Evolutionary conservation across 2,797 vertebrate species (phyloP).

Genomic region (Sus cebifrons): DNA sequence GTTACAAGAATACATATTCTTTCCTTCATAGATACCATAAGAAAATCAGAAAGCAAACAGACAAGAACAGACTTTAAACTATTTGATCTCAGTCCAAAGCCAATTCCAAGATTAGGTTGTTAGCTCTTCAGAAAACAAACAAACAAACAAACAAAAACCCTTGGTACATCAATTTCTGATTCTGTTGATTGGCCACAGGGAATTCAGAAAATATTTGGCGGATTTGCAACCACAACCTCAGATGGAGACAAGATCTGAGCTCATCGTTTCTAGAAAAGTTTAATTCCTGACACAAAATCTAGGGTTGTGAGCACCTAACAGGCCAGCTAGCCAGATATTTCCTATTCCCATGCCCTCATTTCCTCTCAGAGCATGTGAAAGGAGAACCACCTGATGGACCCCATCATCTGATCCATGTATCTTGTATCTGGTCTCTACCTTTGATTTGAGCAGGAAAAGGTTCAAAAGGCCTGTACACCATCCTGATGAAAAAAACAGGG

Average conservation of each 20-base stretch:
- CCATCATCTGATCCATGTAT: neutral
- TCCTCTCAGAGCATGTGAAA: neutral
- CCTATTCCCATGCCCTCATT: neutral
- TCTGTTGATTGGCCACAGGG: constrained; percentile 24
- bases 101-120: neutral
- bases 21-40: neutral
- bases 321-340: neutral
- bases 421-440: neutral
- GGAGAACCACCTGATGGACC: neutral
- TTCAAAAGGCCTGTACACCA: neutral
- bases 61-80: neutral
- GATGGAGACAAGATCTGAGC: neutral
- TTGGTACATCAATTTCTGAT: neutral
- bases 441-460: constrained; percentile 6
- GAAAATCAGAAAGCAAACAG: constrained; percentile 53
- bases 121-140: constrained; percentile 37
- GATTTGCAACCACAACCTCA: neutral
- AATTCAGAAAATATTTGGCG: constrained; percentile 49
- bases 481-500: neutral
- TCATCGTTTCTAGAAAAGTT: constrained; percentile 1
- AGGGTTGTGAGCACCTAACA: neutral
- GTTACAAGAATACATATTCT: neutral
- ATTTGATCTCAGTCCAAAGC: neutral
- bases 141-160: too few species aligned
- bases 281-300: neutral